These are phyloP conservation scores for Melieria picta DNA, from an alignment of 2,888 invertebrate genomes.

Conservation along the genomic window DNA sequence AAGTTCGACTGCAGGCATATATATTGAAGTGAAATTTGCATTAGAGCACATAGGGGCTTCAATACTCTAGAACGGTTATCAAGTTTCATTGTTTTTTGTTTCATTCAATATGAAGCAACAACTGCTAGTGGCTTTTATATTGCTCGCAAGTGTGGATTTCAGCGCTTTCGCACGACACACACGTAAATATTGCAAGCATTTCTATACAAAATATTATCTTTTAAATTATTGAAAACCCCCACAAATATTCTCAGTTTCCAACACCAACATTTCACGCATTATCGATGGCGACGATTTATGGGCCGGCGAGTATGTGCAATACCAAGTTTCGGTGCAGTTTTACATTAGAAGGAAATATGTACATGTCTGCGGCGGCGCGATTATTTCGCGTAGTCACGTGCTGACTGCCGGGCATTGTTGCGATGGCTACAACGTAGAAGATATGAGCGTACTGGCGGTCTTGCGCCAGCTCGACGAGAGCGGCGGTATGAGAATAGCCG, in stretches of 20 bases:
- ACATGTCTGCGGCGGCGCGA: slow-evolving; percentile 64
- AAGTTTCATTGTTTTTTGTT: too few species aligned
- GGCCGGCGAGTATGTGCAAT: slow-evolving; percentile 54
- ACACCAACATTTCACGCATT: slow-evolving; percentile 47
- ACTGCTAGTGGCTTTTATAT: too few species aligned
- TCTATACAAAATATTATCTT: too few species aligned
- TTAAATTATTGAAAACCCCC: too few species aligned
- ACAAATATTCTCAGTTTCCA: background rate
- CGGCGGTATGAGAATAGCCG: slow-evolving; percentile 53
- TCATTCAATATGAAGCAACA: too few species aligned
- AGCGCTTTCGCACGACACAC: too few species aligned
- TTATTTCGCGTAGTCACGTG: slow-evolving; percentile 58
- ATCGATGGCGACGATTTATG: slow-evolving; percentile 58
- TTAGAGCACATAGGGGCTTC: too few species aligned
- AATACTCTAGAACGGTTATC: too few species aligned
- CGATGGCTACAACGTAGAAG: slow-evolving; percentile 54
- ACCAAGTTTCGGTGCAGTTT: slow-evolving; percentile 60
- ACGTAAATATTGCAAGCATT: too few species aligned
- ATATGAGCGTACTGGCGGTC: slow-evolving; percentile 56
- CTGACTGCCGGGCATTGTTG: slow-evolving; percentile 65
- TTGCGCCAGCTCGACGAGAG: slow-evolving; percentile 53
- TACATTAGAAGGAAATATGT: slow-evolving; percentile 35
- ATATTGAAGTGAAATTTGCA: too few species aligned
- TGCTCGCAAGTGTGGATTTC: too few species aligned
- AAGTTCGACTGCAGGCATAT: too few species aligned